Percentiles rank a stretch among this genome's conserved stretches.
Evolutionary conservation across 2,797 vertebrate genomes (phyloP).

Genomic region (Lerista edwardsae): DNA sequence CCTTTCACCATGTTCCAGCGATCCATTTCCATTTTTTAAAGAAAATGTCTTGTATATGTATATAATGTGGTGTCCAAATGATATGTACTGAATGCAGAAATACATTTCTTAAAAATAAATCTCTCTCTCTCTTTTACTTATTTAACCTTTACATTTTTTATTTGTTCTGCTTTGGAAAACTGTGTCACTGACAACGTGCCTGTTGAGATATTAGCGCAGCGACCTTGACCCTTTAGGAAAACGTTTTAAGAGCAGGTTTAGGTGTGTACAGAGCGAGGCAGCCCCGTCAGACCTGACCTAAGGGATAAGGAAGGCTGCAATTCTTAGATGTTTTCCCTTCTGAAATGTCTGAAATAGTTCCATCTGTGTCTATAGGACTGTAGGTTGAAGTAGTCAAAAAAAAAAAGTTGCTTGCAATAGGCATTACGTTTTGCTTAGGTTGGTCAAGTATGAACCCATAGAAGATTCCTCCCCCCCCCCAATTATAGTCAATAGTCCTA

Average conservation of each 20-base stretch:
- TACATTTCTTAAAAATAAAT: conserved; percentile 81
- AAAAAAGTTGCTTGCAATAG: too few species aligned
- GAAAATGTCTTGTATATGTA: conserved; percentile 86
- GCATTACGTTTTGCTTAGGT: not conserved
- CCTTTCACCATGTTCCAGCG: conserved; percentile 79
- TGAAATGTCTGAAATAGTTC: too few species aligned
- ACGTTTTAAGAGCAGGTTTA: not conserved
- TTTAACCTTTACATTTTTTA: too few species aligned
- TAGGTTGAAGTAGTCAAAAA: too few species aligned
- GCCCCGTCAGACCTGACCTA: not conserved
- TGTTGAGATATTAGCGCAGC: not conserved
- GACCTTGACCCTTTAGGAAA: not conserved
- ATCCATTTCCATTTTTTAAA: conserved; percentile 65
- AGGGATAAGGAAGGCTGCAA: too few species aligned
- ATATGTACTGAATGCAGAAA: conserved; percentile 84
- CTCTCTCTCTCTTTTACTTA: conserved; percentile 56
- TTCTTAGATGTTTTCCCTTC: not conserved
- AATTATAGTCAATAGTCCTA: not conserved
- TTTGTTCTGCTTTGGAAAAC: conserved; percentile 52
- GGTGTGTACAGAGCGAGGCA: too few species aligned
- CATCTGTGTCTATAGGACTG: too few species aligned
- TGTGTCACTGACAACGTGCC: not conserved
- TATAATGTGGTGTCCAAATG: conserved; percentile 92
- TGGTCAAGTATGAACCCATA: too few species aligned
- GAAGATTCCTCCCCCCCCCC: too few species aligned